Percentiles rank a stretch among this genome's conserved stretches.
Evolutionary conservation across 2,113 vertebrate genomes (phyloP).

Genomic region (Enhydra lutris): DNA sequence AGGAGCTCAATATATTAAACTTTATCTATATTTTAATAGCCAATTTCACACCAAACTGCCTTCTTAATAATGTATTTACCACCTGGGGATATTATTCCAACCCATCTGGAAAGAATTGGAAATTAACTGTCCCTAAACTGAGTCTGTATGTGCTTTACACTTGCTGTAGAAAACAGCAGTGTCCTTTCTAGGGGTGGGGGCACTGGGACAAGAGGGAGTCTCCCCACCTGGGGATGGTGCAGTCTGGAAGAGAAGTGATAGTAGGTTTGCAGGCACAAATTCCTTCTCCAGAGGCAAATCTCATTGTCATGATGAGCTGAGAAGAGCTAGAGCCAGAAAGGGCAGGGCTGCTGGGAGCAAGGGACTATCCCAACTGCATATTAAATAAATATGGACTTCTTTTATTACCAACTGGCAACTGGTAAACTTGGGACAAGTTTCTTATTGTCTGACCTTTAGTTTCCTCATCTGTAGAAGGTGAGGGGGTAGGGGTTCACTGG

Average conservation of each 20-base stretch:
- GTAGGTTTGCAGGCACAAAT: background rate
- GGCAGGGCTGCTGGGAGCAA: background rate
- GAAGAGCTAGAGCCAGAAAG: background rate
- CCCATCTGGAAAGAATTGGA: constrained; percentile 91
- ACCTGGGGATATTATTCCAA: constrained; percentile 91
- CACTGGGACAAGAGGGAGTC: background rate
- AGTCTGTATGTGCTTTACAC: constrained; percentile 83
- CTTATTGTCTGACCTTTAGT: background rate
- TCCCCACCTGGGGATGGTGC: constrained; percentile 20
- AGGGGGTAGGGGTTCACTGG: background rate
- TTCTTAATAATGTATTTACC: constrained; percentile 92
- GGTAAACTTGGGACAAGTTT: background rate
- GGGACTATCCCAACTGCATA: accelerated
- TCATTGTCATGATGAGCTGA: background rate
- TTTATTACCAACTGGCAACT: background rate
- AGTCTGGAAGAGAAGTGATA: constrained; percentile 18
- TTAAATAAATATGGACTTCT: background rate
- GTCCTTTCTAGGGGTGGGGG: constrained; percentile 74
- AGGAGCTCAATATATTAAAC: constrained; percentile 91
- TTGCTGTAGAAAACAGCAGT: constrained; percentile 78
- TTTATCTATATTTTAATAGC: constrained; percentile 93
- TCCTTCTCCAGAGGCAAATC: background rate
- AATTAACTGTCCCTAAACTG: constrained; percentile 90
- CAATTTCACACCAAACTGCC: constrained; percentile 92
- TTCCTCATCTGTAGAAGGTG: background rate